A percentile compares a stretch with the other conserved stretches of the same genome.
Conservation (phyloP, 2,888 invertebrate genomes). For the Lasioglossum villosulum region DNA sequence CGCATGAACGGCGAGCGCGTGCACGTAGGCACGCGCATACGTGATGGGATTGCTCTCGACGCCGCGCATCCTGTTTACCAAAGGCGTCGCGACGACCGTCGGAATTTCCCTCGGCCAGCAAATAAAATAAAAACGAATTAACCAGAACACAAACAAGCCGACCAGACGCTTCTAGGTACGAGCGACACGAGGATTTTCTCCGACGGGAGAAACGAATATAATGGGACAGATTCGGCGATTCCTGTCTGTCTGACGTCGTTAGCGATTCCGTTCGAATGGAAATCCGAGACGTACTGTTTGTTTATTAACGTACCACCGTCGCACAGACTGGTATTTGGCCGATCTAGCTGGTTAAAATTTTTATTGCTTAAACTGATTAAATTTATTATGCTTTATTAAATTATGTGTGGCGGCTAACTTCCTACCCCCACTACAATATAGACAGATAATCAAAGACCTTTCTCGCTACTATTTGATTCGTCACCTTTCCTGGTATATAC, state of each 20-base stretch:
- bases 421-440: no score
- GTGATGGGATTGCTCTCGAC: constrained; percentile 67
- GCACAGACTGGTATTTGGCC: no score
- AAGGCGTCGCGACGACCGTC: constrained; percentile 56
- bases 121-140: constrained; percentile 72
- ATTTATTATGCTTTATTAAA: no score
- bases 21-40: constrained; percentile 71
- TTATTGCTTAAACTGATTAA: no score
- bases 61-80: constrained; percentile 67
- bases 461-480: no score
- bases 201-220: constrained; percentile 16
- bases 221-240: constrained; percentile 8
- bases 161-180: neutral
- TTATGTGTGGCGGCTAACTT: no score
- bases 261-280: constrained; percentile 7
- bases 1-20: constrained; percentile 61
- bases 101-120: constrained; percentile 50
- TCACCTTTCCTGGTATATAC: no score
- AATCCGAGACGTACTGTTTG: neutral
- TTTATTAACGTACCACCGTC: neutral
- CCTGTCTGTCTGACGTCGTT: neutral
- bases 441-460: no score
- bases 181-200: neutral
- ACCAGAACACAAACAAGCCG: constrained; percentile 68
- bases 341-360: no score